Conservation (phyloP, 1,140 invertebrate genomes). For the Lepidostoma basale region DNA sequence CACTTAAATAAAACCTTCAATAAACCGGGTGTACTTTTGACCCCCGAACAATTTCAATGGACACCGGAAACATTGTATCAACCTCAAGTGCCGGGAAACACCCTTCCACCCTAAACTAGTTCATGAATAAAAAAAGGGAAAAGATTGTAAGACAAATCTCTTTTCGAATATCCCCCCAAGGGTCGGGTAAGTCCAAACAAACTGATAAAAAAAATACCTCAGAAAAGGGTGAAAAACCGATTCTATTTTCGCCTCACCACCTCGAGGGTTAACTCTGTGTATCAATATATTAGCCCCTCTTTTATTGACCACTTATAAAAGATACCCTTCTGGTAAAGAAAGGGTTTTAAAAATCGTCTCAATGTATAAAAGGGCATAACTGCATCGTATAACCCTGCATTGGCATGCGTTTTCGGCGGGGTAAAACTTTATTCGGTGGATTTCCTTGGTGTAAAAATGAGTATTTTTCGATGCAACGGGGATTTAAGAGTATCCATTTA, state of each 20-base stretch:
- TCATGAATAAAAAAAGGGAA: constrained; percentile 34
- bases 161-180: constrained; percentile 27
- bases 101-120: constrained; percentile 23
- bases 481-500: constrained; percentile 43
- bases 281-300: constrained; percentile 44
- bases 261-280: constrained; percentile 27
- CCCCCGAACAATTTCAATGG: constrained; percentile 22
- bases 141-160: constrained; percentile 35
- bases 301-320: constrained; percentile 45
- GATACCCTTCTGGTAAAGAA: constrained; percentile 23
- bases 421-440: constrained; percentile 22
- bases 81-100: constrained; percentile 11
- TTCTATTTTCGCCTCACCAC: constrained; percentile 31
- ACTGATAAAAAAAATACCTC: constrained; percentile 1
- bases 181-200: constrained; percentile 20
- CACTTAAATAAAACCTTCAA: constrained; percentile 9
- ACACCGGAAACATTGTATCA: constrained; percentile 21
- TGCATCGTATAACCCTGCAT: not conserved
- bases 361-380: constrained; percentile 3
- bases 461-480: constrained; percentile 38
- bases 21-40: constrained; percentile 4
- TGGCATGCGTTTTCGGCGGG: constrained; percentile 6
- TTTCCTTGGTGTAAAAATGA: constrained; percentile 30
- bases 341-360: constrained; percentile 31
- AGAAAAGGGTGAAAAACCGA: not conserved